Base-by-base conservation (phyloP, 1,140 invertebrate genomes). In the Tetranychus urticae region DNA sequence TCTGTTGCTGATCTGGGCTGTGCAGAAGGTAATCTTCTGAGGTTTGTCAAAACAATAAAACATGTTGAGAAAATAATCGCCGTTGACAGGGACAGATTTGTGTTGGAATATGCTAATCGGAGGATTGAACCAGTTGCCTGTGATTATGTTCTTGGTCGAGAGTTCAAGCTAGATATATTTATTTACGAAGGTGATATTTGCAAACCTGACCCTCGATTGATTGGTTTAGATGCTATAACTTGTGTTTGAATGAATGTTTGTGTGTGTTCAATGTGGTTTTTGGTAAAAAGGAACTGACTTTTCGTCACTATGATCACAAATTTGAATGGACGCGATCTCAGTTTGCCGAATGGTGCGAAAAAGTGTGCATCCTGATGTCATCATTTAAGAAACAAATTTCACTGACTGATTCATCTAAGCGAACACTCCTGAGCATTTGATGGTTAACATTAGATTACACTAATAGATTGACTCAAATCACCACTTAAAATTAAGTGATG, bases 281-380 rank as follows among this genome's bases (percentile, higher is more conserved):
- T 69, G 50, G 50, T 23, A n/a, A 33, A 0, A 52, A 52, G 31
- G 67, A 77, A 2, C 3, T 58, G n/a, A 33, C 78, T 13, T 81
- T 87, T 62, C 76, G 90, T 62, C 84, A 92, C 72, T 72, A 77
- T 68, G 89, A 93, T 75, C 89, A 94, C 70, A 88, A 90, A 71
- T 94, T 93, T 77, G 89, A 93, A 72, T 93, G 89, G 89, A 84
- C 77, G 2, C 78, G 84, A 66, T 66, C 79, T 66, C 79, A 93
- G 70, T 92, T 93, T 74, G 69, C 83, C 72, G 73, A 80, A 62
- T 93, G 88, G 88, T 88, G 79, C 52, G 64, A 76, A 52, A 79
- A 80, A 64, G 79, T n/a, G n/a, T n/a, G n/a, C n/a, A n/a, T n/a
- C n/a, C n/a, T n/a, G n/a, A n/a, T n/a, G n/a, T n/a, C n/a, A n/a